These are phyloP conservation scores for Zaprionus lineosus DNA, from an alignment of 2,888 invertebrate species.

Conservation along the genomic window DNA sequence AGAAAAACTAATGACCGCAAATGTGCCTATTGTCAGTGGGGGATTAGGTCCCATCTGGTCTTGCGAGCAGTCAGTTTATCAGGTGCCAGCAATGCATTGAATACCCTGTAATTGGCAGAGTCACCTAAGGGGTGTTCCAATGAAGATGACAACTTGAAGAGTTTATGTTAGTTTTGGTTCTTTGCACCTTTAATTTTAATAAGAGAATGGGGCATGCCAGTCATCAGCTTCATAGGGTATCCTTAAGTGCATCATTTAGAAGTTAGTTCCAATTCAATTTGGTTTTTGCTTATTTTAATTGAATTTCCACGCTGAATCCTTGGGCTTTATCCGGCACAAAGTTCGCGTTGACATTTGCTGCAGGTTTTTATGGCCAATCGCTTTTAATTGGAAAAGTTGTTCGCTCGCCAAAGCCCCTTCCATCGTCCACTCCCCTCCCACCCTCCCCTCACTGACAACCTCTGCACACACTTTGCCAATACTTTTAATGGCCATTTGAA, in stretches of 20 bases:
- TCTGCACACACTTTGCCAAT: slow-evolving; percentile 10
- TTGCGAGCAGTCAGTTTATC: no score
- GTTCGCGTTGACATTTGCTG: slow-evolving; percentile 36
- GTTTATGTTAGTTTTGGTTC: no score
- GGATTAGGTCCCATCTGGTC: no score
- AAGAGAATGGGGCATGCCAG: no score
- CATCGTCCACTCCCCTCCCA: not conserved
- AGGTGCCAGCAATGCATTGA: no score
- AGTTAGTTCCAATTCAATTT: not conserved
- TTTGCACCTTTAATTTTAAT: no score
- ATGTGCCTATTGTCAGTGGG: not conserved
- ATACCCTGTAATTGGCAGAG: no score
- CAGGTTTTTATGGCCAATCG: slow-evolving; percentile 30
- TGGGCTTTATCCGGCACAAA: slow-evolving; percentile 22
- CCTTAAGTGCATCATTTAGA: not conserved
- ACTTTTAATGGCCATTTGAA: slow-evolving; percentile 36
- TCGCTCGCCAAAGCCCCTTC: not conserved
- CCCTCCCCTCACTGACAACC: not conserved
- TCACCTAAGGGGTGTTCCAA: no score
- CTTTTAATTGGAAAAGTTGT: slow-evolving; percentile 65
- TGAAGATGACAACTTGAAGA: no score
- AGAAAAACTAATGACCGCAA: not conserved
- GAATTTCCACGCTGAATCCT: slow-evolving; percentile 29
- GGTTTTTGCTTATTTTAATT: slow-evolving; percentile 50
- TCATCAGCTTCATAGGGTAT: no score